Evolutionary conservation across 2,113 vertebrate species (phyloP), one percentile per base, ranked within the genome.

Genomic region (Podarcis cretensis): DNA sequence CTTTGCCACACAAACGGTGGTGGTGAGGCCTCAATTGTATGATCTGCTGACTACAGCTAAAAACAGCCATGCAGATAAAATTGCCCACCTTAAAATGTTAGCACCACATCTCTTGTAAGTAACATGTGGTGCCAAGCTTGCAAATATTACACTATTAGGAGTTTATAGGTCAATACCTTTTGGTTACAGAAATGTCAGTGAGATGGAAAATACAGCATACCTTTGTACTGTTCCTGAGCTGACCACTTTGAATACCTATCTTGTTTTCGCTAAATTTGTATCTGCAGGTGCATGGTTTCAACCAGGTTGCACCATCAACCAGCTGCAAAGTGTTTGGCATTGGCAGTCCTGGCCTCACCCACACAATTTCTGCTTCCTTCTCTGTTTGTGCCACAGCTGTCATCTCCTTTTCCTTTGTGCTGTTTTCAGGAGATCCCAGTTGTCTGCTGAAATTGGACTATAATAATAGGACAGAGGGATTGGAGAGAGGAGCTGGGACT

Each of bases 51-150:
- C 9, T 48, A 48, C 48, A 48, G 48, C 48, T 76, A 63, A 88
- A 85, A 93, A 23, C 16, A 73, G 10, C 32, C 78, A 5, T 81
- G 69, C 85, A 48, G 43, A 48, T 48, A 48, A 48, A 48, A 48
- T 9, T 48, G 7, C 43, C 8, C 7, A 25, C 18, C 73, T 89
- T 84, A 87, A 86, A 40, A 86, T 93, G 92, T 94, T 92, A 91
- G 12, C 94, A 90, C 66, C 89, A 63, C 73, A 71, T 83, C 86
- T 86, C 84, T 95, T 59, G 66, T 12, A 32, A 81, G 79, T 86
- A 3, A 4, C 87, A 85, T 59, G 66, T 79, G 57, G 65, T 86
- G 75, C 37, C 80, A 43, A 83, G 32, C 37, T 89, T 54, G 89
- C 79, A 85, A 87, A 88, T 94, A 80, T 40, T n/a, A 32, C 1